phyloP scores from a whole-genome alignment of 1,140 invertebrate species.

The Tetragnatha versicolor region DNA sequence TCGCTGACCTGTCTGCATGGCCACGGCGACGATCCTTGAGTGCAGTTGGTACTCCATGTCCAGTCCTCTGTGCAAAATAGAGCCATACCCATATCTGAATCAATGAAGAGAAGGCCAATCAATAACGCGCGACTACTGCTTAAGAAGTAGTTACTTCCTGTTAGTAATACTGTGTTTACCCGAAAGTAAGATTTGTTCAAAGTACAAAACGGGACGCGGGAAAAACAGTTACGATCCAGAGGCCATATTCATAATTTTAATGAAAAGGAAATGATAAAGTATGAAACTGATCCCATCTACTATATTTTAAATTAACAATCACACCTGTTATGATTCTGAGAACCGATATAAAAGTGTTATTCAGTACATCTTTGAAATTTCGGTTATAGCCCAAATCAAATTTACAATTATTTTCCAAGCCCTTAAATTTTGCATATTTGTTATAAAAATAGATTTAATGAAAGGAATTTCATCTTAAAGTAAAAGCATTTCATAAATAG shows the following conservation, averaged over 20 bases:
- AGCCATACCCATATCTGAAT: slow-evolving; percentile 52
- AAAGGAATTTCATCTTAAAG: too few relatives aligned
- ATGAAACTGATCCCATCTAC: neutral
- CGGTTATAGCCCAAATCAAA: too few relatives aligned
- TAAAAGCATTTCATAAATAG: too few relatives aligned
- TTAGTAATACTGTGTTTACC: neutral
- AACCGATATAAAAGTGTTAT: too few relatives aligned
- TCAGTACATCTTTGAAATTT: too few relatives aligned
- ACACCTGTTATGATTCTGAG: too few relatives aligned
- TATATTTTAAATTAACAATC: too few relatives aligned
- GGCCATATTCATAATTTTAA: neutral
- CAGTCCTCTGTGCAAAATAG: slow-evolving; percentile 50
- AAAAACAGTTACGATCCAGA: neutral
- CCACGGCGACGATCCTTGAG: slow-evolving; percentile 48
- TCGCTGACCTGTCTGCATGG: slow-evolving; percentile 44
- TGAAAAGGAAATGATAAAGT: slow-evolving; percentile 1
- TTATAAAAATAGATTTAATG: too few relatives aligned
- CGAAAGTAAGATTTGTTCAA: too few relatives aligned
- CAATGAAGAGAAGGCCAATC: neutral
- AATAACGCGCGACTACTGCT: neutral
- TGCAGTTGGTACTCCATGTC: slow-evolving; percentile 56
- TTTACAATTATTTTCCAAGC: too few relatives aligned
- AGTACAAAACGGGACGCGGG: neutral
- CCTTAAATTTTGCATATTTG: too few relatives aligned
- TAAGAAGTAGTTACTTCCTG: neutral